A percentile compares a stretch with the other conserved stretches of the same genome.
Evolutionary conservation across 2,888 invertebrate genomes (phyloP).

Genomic region (Marasmarcha lunaedactyla): DNA sequence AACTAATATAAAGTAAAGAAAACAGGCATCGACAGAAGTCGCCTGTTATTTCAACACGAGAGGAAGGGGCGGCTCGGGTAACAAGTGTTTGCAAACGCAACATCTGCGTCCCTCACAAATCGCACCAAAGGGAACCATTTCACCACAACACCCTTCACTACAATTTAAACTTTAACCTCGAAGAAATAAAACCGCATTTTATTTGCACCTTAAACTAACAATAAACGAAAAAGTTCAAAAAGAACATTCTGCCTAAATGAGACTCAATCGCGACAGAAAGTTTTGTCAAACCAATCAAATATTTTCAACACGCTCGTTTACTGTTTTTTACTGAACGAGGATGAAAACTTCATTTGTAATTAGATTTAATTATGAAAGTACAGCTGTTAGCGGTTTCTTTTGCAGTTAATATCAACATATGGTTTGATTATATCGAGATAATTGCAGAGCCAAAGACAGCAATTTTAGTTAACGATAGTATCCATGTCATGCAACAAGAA

Average conservation of each 20-base stretch:
- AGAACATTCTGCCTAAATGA: background rate
- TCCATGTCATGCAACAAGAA: background rate
- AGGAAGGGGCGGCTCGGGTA: slow-evolving; percentile 20
- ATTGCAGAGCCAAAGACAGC: slow-evolving; percentile 5
- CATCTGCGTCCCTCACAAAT: slow-evolving; percentile 35
- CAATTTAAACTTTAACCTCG: background rate
- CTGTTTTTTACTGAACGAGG: too few relatives aligned
- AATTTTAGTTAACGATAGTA: slow-evolving; percentile 4
- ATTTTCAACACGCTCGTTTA: background rate
- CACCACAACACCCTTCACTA: background rate
- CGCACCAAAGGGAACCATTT: slow-evolving; percentile 21
- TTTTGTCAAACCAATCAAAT: background rate
- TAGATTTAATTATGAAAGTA: background rate
- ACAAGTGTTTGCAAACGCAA: slow-evolving; percentile 34
- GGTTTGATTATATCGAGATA: slow-evolving; percentile 17
- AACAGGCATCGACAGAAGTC: slow-evolving; percentile 5
- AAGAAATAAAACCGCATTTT: background rate
- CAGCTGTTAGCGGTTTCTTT: slow-evolving; percentile 5
- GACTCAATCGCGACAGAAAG: background rate
- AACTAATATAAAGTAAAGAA: background rate
- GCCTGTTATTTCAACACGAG: slow-evolving; percentile 14
- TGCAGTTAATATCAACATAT: slow-evolving; percentile 4
- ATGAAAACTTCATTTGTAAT: background rate
- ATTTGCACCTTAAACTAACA: background rate
- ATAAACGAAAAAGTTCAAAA: background rate